phyloP scores from a whole-genome alignment of 2,888 invertebrate genomes.

The Isoperla grammatica region DNA sequence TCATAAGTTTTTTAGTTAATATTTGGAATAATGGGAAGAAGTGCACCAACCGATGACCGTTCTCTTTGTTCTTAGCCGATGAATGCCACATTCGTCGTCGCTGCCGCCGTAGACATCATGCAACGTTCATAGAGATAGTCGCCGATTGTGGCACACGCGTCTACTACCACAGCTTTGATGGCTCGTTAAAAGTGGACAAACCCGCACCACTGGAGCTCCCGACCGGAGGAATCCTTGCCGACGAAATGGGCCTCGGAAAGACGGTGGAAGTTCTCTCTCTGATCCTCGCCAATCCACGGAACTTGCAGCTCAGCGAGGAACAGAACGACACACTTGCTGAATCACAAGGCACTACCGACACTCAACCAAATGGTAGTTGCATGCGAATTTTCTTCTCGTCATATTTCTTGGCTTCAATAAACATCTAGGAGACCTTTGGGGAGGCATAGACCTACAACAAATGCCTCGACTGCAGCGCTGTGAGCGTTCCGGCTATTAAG shows the following conservation, averaged over 20 bases:
- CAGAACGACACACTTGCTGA: background rate
- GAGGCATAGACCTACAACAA: too few species aligned
- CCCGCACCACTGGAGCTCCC: constrained; percentile 43
- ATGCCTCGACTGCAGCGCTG: too few species aligned
- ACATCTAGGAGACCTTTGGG: too few species aligned
- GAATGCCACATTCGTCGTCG: background rate
- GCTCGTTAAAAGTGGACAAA: constrained; percentile 41
- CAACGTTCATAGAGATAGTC: constrained; percentile 38
- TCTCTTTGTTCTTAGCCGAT: constrained; percentile 13
- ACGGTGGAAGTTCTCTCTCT: constrained; percentile 68
- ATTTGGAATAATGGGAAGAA: too few species aligned
- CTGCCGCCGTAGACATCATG: constrained; percentile 34
- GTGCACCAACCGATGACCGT: too few species aligned
- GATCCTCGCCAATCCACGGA: constrained; percentile 50
- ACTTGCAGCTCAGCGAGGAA: too few species aligned
- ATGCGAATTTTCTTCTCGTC: background rate
- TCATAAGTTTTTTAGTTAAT: too few species aligned
- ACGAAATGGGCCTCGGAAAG: constrained; percentile 79
- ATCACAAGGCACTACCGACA: background rate
- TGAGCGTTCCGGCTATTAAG: too few species aligned
- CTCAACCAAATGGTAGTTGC: background rate
- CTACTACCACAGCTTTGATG: constrained; percentile 46
- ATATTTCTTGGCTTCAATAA: background rate
- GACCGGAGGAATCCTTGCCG: constrained; percentile 67
- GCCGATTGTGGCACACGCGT: constrained; percentile 38